Base-by-base conservation (phyloP, 2,888 invertebrate species). In the Diogma glabrata region DNA sequence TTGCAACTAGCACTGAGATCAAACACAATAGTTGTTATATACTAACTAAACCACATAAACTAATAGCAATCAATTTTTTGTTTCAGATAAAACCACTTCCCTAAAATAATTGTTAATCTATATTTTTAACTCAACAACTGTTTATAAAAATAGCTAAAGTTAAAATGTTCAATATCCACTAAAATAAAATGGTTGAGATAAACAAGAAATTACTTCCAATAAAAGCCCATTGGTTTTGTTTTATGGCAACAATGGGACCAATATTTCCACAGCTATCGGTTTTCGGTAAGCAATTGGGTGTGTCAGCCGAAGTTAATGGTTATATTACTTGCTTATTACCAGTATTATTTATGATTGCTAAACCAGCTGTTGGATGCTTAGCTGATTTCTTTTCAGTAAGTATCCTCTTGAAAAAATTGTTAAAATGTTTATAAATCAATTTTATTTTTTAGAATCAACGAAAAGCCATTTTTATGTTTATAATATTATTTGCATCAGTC, bases 201-300 rank as follows among this genome's bases (percentile, higher is more conserved):
- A 82, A 89, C 65, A 74, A 63, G 57, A 73, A 73, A 40, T 73
- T 88, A 50, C 61, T 91, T 67, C 89, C 90, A 10, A 76, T 92
- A 47, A 92, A 92, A 75, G 81, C 82, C 0, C 90, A 90, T 64
- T 92, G 81, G 64, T 89, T 92, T 70, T 85, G 87, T 64, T 87
- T 90, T 60, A 86, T 89, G 77, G 87, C 84, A 88, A 88, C 87
- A 0, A 76, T 87, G 70, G 88, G 88, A 0, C 87, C 88, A 0
- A 78, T 89, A 47, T 70, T 89, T 26, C 88, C 88, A 0, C 88
- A 86, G 63, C 67, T 87, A 43, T 76, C 82, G 52, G 87, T 89
- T 9, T 84, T 80, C 65, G 88, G 86, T 0, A 79, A 82, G 57
- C 84, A 88, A 67, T 68, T 88, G 57, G 88, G 88, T 8, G 76